These are phyloP conservation scores for Thrips palmi DNA, from an alignment of 1,140 invertebrate species.

Conservation along the genomic window DNA sequence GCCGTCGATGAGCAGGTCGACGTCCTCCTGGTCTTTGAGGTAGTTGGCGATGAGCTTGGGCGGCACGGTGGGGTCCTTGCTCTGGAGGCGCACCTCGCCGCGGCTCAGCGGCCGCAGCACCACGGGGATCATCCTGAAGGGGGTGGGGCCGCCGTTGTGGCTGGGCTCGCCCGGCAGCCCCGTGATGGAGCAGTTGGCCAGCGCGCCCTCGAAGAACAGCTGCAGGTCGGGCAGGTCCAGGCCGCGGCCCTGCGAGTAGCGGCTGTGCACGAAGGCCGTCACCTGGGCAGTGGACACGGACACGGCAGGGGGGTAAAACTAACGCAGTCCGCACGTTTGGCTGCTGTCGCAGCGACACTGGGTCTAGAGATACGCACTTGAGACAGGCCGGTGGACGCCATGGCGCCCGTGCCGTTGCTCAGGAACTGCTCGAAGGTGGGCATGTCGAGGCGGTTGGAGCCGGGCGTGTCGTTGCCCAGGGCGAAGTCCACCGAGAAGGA, in stretches of 20 bases:
- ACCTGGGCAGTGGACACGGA: too few relatives aligned
- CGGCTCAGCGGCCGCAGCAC: conserved; percentile 51
- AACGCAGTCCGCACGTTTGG: conserved; percentile 19
- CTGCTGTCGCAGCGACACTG: conserved; percentile 32
- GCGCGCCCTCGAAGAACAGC: conserved; percentile 45
- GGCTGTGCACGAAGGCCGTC: conserved; percentile 18
- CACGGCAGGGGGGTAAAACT: too few relatives aligned
- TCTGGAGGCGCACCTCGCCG: conserved; percentile 42
- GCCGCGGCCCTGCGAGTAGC: conserved; percentile 14
- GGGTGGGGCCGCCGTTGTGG: conserved; percentile 41
- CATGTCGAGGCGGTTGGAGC: conserved; percentile 20
- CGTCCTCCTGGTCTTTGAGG: conserved; percentile 41
- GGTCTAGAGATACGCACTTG: conserved; percentile 15
- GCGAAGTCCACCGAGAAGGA: conserved; percentile 23
- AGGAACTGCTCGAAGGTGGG: conserved; percentile 24
- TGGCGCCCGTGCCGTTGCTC: conserved; percentile 21
- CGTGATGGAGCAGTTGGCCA: conserved; percentile 38
- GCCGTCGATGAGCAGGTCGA: conserved; percentile 46
- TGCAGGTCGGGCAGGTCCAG: conserved; percentile 27
- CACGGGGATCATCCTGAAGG: conserved; percentile 43
- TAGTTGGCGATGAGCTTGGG: conserved; percentile 62
- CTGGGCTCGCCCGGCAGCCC: conserved; percentile 47
- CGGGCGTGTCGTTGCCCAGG: conserved; percentile 22
- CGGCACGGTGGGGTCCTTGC: conserved; percentile 44
- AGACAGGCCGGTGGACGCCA: conserved; percentile 28